phyloP scores from a whole-genome alignment of 2,113 vertebrate genomes.

The Leptosomus discolor region DNA sequence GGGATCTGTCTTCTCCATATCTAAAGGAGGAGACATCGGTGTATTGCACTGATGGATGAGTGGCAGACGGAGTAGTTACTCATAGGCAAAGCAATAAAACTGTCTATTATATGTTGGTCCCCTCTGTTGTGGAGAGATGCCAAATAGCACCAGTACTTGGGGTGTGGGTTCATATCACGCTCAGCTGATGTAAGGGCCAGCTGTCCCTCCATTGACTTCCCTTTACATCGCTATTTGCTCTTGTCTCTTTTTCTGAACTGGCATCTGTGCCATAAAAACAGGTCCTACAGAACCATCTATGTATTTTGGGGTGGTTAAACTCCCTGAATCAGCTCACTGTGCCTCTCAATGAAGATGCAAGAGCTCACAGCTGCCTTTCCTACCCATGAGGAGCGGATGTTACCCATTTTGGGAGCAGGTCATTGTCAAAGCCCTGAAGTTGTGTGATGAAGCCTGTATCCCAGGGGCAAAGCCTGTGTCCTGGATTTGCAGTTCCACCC shows the following conservation, averaged over 20 bases:
- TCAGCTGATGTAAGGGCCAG: neutral
- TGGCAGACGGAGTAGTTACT: neutral
- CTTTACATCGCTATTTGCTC: neutral
- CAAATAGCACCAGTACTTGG: neutral
- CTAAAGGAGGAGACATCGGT: neutral
- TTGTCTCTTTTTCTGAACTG: neutral
- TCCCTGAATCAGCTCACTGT: neutral
- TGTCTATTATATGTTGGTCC: fast-evolving
- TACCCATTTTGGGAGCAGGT: neutral
- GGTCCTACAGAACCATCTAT: neutral
- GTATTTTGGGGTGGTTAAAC: neutral
- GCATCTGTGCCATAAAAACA: neutral
- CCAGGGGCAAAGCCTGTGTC: neutral
- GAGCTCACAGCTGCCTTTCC: neutral
- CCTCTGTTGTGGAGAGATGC: neutral
- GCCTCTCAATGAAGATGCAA: neutral
- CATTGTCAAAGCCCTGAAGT: neutral
- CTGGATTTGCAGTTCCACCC: neutral
- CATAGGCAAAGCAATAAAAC: neutral
- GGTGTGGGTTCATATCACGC: neutral
- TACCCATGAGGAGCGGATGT: neutral
- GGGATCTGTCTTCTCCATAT: neutral
- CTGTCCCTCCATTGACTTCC: neutral
- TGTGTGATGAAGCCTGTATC: neutral
- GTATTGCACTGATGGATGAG: neutral